Conservation (phyloP, 2,113 vertebrate genomes). For the Heptranchias perlo region DNA sequence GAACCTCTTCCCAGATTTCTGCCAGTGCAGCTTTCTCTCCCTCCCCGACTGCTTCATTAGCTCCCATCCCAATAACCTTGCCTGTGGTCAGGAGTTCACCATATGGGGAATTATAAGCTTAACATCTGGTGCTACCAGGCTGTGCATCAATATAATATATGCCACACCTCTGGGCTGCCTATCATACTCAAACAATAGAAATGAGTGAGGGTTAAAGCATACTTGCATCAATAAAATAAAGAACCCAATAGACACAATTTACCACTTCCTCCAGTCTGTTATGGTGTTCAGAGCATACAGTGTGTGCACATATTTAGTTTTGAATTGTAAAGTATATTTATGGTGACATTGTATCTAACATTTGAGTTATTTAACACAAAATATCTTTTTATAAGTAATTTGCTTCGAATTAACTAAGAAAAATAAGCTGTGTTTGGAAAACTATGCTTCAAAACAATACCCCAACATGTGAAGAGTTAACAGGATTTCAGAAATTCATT, state of each 20-base stretch:
- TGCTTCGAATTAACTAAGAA: background rate
- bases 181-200: background rate
- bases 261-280: background rate
- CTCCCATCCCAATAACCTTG: background rate
- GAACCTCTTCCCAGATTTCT: background rate
- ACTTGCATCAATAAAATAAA: conserved; percentile 29
- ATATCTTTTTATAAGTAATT: background rate
- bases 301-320: background rate
- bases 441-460: background rate
- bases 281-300: background rate
- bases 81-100: background rate
- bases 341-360: background rate
- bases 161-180: background rate
- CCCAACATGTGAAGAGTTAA: background rate
- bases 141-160: background rate
- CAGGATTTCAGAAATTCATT: background rate
- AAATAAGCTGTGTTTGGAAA: background rate
- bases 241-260: conserved; percentile 2
- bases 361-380: background rate
- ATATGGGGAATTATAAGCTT: background rate
- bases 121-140: background rate
- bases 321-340: background rate
- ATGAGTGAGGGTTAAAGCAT: conserved; percentile 1
- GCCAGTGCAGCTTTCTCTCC: background rate
- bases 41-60: background rate